A percentile compares a stretch with the other conserved stretches of the same genome.
Conservation (phyloP, 2,113 vertebrate species). For the Prietella phreatophila region DNA sequence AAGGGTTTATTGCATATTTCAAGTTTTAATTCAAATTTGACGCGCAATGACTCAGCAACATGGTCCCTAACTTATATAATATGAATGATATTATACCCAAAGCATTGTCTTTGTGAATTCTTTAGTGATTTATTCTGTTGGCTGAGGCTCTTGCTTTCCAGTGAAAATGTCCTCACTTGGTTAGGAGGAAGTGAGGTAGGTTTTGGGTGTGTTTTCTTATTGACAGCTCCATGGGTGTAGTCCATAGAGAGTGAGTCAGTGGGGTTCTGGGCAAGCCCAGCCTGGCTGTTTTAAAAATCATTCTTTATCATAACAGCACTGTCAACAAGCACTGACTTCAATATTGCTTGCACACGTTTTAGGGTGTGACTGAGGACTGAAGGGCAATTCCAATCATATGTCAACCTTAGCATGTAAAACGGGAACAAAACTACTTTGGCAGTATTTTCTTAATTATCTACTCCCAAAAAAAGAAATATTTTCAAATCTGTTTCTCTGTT, state of each 20-base stretch:
- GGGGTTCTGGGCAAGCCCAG: slow-evolving; percentile 40
- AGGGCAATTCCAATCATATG: slow-evolving; percentile 28
- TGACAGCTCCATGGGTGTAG: slow-evolving; percentile 20
- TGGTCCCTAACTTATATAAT: background rate
- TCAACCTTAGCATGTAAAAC: background rate
- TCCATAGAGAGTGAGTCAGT: slow-evolving; percentile 40
- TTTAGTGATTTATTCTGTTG: background rate
- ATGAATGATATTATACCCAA: background rate
- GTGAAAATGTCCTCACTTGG: background rate
- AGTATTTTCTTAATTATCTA: background rate
- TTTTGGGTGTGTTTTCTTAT: slow-evolving; percentile 23
- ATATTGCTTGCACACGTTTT: background rate
- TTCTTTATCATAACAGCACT: slow-evolving; percentile 6
- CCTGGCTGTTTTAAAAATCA: slow-evolving; percentile 35
- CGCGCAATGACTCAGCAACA: background rate
- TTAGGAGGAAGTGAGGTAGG: slow-evolving; percentile 13
- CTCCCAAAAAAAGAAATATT: background rate
- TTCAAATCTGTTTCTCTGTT: background rate
- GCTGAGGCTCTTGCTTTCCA: background rate
- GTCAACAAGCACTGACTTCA: slow-evolving; percentile 20
- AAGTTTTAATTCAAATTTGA: background rate
- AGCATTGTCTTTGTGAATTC: background rate
- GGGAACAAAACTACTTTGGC: background rate
- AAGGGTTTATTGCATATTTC: background rate
- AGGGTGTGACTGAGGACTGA: slow-evolving; percentile 46